Evolutionary conservation across 2,888 invertebrate species (phyloP), one percentile per base, ranked within the genome.

Genomic region (Napeogenes inachia): DNA sequence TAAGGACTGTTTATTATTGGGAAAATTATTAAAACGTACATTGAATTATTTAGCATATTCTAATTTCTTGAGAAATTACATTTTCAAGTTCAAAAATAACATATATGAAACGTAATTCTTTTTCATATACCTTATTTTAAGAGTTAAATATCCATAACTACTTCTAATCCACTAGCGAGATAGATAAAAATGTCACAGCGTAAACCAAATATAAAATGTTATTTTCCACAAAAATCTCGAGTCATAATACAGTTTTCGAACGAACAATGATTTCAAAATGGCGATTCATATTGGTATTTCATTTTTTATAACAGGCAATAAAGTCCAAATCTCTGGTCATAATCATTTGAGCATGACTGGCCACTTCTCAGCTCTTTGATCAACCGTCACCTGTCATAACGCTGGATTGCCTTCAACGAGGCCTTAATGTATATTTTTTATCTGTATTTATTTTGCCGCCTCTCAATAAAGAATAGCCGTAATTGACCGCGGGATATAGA

Each of bases 381-480:
- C 80, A 76, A 71, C 66, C 82, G 78, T 86, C 86, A 84, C 87
- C 85, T 87, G 85, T 87, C 87, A 87, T 79, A 84, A 76, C 74
- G 75, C 72, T 70, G 74, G 75, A 79, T 80, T 77, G 80, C 78
- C 81, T 75, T 83, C 80, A 82, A 82, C 80, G 67, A 70, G 70
- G 66, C 70, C 67, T 68, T 71, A 71, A 75, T 74, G 73, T 66
- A 70, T 72, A 78, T 78, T 73, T 74, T 78, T 79, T 77, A 76
- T 78, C 73, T 68, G 72, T 84, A 80, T 86, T 86, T 84, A 83
- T 84, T 84, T 81, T 83, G 76, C 75, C 75, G 74, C 67, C 68
- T 58, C 57, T 59, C 60, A 59, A 63, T 54, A 61, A 62, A 79
- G 79, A 80, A 82, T 80, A 67, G 73, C 73, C 76, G 73, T 85